Base-by-base conservation (phyloP, 2,113 vertebrate species). In the Pterocles orientalis region DNA sequence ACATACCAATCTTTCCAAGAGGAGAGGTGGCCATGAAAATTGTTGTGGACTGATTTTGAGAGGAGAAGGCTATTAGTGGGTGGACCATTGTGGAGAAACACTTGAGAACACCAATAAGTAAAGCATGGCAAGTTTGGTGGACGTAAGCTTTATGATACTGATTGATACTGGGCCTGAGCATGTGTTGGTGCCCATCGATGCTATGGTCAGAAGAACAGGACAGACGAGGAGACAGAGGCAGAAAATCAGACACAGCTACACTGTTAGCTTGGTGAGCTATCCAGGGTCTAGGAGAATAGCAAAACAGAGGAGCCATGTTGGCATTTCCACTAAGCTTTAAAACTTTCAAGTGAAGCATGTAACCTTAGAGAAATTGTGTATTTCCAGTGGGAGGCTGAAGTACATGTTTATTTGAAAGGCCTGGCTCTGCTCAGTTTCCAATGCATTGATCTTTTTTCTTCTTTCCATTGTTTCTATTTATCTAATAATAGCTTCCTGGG, bases 401-500 rank as follows among this genome's bases (percentile, higher is more conserved):
- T 65, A 53, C 8, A 1, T 33, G 9, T 70, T 81, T 77, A 26
- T 60, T 75, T 82, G 34, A 78, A 88, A 82, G 28, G 61, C 28
- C 36, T 77, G 47, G 6, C 70, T 75, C 15, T 70, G 29, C 65
- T 84, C 20, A 24, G 4, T 82, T 94, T 86, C 91, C 77, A 75
- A 48, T 20, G 34, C 57, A 68, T 72, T 88, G 57, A 65, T 84
- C 12, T 71, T 83, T 88, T 78, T 66, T 60, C n/a, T 82, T 82
- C 39, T 82, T 82, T 72, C 82, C 21, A 15, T 13, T 51, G 6
- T 77, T 95, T 75, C 21, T 54, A 0, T 78, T 85, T 78, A 33
- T 82, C 64, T 71, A 36, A 45, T 88, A 80, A 48, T 86, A 84
- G 47, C 48, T 86, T 88, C 64, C 62, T 93, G 83, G 68, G 39